Conservation (phyloP, 92 coral and sea anemone genomes). For the Parazoanthus atlanticus region DNA sequence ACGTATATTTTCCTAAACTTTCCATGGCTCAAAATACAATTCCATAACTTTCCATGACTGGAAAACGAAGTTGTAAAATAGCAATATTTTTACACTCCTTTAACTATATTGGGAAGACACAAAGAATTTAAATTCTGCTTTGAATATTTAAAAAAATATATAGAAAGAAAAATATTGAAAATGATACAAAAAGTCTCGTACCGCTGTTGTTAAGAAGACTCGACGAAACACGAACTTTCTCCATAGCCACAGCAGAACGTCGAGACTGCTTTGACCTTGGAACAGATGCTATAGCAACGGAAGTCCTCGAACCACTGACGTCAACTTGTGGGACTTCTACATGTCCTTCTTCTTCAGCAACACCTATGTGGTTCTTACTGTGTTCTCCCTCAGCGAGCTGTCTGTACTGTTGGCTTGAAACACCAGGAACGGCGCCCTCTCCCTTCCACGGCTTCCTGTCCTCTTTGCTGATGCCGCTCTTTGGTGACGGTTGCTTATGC, state of each 20-base stretch:
- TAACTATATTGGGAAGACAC: background rate
- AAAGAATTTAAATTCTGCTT: background rate
- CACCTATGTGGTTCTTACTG: background rate
- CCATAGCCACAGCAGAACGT: background rate
- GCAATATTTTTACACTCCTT: too few species aligned
- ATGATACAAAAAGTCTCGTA: background rate
- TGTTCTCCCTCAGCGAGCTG: background rate
- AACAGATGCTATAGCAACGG: constrained; percentile 7
- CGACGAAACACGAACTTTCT: background rate
- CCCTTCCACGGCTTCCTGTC: background rate
- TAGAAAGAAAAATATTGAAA: too few species aligned
- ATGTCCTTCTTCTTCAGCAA: background rate
- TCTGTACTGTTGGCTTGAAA: background rate
- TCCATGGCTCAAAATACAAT: too few species aligned
- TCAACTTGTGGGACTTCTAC: background rate
- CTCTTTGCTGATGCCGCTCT: background rate
- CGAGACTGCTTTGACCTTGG: background rate
- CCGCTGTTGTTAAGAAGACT: background rate
- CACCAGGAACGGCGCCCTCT: background rate
- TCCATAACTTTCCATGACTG: too few species aligned
- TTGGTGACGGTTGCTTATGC: background rate
- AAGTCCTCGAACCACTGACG: background rate
- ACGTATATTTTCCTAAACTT: too few species aligned
- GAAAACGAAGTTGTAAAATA: too few species aligned
- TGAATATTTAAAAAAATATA: background rate